These are phyloP conservation scores for Lineus longissimus DNA, from an alignment of 1,140 invertebrate genomes.

Conservation along the genomic window DNA sequence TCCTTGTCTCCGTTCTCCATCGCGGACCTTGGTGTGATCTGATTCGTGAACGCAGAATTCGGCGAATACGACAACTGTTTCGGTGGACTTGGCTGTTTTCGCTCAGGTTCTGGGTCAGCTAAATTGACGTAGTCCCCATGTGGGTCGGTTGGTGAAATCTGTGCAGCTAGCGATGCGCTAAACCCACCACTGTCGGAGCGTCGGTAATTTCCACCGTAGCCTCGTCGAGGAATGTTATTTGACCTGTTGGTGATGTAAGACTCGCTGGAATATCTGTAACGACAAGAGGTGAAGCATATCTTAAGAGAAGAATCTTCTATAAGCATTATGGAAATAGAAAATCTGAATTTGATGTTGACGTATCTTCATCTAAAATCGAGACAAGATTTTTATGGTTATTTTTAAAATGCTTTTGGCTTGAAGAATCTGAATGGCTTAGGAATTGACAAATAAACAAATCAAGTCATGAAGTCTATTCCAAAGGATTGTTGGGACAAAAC, in stretches of 20 bases:
- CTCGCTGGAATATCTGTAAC: background rate
- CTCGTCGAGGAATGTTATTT: background rate
- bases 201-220: background rate
- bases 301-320: too few species aligned
- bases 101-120: background rate
- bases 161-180: background rate
- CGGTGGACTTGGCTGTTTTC: slow-evolving; percentile 1
- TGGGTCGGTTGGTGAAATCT: slow-evolving; percentile 1
- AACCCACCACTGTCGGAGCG: background rate
- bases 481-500: too few species aligned
- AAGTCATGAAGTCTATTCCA: too few species aligned
- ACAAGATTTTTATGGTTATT: too few species aligned
- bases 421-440: too few species aligned
- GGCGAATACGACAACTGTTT: background rate
- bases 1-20: background rate
- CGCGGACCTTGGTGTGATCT: background rate
- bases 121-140: background rate
- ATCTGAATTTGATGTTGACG: too few species aligned
- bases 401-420: too few species aligned
- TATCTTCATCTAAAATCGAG: too few species aligned
- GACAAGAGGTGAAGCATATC: background rate
- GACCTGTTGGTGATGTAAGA: background rate
- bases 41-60: background rate
- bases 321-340: too few species aligned
- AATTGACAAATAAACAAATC: too few species aligned